These are phyloP conservation scores for Linurgus olivaceus DNA, from an alignment of 2,797 vertebrate species.

Conservation along the genomic window DNA sequence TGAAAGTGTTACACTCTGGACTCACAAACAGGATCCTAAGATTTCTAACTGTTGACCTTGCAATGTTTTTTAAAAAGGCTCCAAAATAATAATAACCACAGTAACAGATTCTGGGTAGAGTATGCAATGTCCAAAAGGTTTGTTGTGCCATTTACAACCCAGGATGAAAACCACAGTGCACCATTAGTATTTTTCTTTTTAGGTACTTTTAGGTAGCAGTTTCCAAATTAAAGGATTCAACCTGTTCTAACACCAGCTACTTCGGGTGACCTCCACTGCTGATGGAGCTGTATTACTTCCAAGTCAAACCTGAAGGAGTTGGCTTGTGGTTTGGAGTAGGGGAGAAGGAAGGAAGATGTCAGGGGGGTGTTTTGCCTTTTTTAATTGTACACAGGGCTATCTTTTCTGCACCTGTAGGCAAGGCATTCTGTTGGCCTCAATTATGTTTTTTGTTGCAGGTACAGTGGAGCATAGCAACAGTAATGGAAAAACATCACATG, in stretches of 20 bases:
- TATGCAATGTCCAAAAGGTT: background rate
- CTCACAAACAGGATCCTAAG: background rate
- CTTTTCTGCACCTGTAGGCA: background rate
- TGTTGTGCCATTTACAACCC: background rate
- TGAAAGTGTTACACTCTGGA: background rate
- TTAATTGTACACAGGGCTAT: background rate
- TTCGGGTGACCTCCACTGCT: background rate
- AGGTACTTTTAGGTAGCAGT: background rate
- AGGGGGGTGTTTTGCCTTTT: accelerated
- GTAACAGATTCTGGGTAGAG: background rate
- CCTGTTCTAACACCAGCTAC: background rate
- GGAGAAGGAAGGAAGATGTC: background rate
- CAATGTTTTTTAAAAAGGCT: background rate
- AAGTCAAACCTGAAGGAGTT: background rate
- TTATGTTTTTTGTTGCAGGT: background rate
- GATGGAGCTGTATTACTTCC: background rate
- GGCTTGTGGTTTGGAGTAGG: background rate
- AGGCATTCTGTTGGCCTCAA: background rate
- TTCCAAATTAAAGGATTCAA: background rate
- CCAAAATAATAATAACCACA: background rate
- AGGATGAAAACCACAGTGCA: background rate
- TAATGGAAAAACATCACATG: background rate
- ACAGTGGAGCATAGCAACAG: background rate
- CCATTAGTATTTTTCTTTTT: background rate
- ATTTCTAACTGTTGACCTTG: background rate